phyloP scores from a whole-genome alignment of 2,888 invertebrate genomes.

The Eumacrocentrus americanus region DNA sequence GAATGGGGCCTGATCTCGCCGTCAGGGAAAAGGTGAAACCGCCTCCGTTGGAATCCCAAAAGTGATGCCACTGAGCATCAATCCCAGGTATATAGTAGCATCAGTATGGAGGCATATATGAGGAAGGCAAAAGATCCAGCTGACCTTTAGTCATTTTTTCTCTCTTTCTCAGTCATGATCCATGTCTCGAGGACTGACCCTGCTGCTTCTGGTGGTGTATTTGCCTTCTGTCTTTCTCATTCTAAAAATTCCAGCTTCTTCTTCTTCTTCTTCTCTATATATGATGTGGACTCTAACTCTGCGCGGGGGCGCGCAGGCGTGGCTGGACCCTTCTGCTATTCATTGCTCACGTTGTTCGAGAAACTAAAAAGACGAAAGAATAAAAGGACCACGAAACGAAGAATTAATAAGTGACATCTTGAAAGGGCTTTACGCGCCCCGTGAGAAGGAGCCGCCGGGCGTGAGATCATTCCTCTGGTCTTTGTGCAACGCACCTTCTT shows the following conservation, averaged over 20 bases:
- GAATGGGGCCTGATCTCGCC: neutral
- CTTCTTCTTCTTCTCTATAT: no score
- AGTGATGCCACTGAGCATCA: constrained; percentile 27
- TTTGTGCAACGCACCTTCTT: constrained; percentile 30
- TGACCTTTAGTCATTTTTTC: no score
- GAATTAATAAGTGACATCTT: constrained; percentile 62
- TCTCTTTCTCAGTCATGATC: no score
- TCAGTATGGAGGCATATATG: neutral
- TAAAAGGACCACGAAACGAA: constrained; percentile 31
- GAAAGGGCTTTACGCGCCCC: constrained; percentile 52
- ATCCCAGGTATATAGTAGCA: constrained; percentile 16
- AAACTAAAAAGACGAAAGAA: constrained; percentile 14
- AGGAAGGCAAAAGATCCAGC: neutral
- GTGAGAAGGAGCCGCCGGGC: constrained; percentile 35
- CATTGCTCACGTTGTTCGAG: constrained; percentile 44
- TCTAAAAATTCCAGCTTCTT: constrained; percentile 18
- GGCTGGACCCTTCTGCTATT: constrained; percentile 42
- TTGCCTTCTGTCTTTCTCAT: constrained; percentile 24
- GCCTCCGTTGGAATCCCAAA: constrained; percentile 29
- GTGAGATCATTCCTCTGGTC: constrained; percentile 36
- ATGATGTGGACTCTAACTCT: no score
- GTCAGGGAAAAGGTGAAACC: constrained; percentile 16
- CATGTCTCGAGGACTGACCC: constrained; percentile 22
- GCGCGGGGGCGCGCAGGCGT: constrained; percentile 25
- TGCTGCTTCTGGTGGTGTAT: constrained; percentile 17